Evolutionary conservation across 2,888 invertebrate genomes (phyloP), one percentile per base, ranked within the genome.

Genomic region (Standfussiana lucernea): DNA sequence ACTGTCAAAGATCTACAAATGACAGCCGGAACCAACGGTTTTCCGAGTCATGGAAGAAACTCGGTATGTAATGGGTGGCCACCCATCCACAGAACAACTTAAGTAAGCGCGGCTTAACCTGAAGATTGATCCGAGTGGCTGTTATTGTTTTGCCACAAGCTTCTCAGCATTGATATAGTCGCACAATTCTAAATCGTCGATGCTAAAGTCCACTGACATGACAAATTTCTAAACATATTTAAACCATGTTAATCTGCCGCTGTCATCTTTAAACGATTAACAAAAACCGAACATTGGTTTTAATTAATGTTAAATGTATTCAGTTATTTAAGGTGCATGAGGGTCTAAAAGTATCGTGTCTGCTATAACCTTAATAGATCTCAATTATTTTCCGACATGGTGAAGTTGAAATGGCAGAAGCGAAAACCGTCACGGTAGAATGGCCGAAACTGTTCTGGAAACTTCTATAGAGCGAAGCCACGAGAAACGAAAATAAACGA

Each of bases 401-500:
- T 77, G 45, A 77, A 77, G 75, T 87, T 77, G 37, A 71, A 86
- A 89, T 77, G 64, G 76, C n/a, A 67, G 50, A 70, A 66, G 50
- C 71, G 68, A 69, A 80, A 80, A 65, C 78, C 79, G 75, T 77
- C 79, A 69, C 59, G 18, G 67, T 70, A 66, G 66, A 80, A 80
- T 67, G 69, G 69, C 45, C 68, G 77, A 77, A 84, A 88, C 86
- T 77, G 83, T 88, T 86, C 82, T 82, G 70, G 77, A 79, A 89
- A 88, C 80, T 86, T 83, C 75, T 69, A 78, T 82, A 82, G 77
- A 79, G 80, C 72, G 61, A 83, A 83, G 62, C 75, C 68, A 70
- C 76, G 80, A 76, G 84, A 78, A 82, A 82, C 86, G 85, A 89
- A 91, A 93, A 93, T 90, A 91, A 91, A 92, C 89, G 86, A 90